A percentile compares a stretch with the other conserved stretches of the same genome.
These are phyloP conservation scores for Pollimyrus isidori DNA, from an alignment of 2,113 vertebrate species.

Conservation along the genomic window DNA sequence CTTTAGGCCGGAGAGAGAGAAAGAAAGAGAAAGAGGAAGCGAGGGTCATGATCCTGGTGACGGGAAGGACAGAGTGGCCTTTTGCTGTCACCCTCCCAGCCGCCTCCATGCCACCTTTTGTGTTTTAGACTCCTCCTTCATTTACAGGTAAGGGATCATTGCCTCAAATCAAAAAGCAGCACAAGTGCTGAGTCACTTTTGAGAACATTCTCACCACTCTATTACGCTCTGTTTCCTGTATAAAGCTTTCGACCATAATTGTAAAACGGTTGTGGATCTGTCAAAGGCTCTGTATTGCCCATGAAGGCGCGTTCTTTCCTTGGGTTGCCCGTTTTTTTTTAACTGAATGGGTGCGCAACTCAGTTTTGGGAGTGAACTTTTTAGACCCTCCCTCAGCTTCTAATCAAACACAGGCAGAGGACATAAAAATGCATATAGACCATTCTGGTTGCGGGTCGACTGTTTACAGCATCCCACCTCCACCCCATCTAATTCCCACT, in stretches of 20 bases:
- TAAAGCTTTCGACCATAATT: background rate
- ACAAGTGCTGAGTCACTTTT: background rate
- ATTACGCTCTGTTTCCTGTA: background rate
- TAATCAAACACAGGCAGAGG: constrained; percentile 6
- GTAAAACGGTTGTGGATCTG: background rate
- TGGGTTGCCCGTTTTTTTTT: background rate
- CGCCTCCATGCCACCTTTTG: background rate
- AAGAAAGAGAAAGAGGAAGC: background rate
- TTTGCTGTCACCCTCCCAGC: background rate
- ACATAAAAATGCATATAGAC: background rate
- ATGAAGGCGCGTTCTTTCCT: background rate
- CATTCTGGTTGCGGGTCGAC: background rate
- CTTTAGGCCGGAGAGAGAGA: background rate
- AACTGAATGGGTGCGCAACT: background rate
- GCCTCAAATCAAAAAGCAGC: background rate
- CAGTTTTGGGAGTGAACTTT: background rate
- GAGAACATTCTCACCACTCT: background rate
- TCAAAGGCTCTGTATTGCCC: too few species aligned
- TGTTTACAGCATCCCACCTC: background rate
- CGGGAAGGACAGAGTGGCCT: background rate
- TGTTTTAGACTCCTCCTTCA: background rate
- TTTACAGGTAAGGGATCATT: background rate
- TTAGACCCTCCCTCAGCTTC: background rate
- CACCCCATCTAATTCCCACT: background rate
- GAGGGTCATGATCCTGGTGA: background rate